phyloP scores from a whole-genome alignment of 2,797 vertebrate genomes.

The Propithecus deckenii region DNA sequence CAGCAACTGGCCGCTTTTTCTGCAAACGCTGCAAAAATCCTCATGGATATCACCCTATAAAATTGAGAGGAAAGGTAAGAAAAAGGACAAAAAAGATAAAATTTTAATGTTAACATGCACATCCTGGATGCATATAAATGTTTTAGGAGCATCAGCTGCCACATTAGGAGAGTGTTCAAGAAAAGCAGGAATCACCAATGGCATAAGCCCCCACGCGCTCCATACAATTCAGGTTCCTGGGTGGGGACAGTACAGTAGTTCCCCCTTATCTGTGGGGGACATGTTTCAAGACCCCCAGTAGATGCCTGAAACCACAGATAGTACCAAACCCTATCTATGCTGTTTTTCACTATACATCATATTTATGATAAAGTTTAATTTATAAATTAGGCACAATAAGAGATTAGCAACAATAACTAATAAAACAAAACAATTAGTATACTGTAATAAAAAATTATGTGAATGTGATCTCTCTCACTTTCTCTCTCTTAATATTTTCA shows the following conservation, averaged over 20 bases:
- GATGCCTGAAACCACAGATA: background rate
- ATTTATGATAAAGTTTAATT: background rate
- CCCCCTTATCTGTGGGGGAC: background rate
- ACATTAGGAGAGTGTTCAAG: background rate
- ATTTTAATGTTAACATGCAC: conserved; percentile 61
- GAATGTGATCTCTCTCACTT: background rate
- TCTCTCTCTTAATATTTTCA: background rate
- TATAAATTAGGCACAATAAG: background rate
- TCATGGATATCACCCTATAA: conserved; percentile 99
- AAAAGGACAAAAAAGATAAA: conserved; percentile 72
- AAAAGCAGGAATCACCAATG: conserved; percentile 4
- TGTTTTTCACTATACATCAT: background rate
- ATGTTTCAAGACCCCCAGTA: background rate
- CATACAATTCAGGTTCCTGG: rapidly evolving
- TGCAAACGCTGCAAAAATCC: conserved; percentile 99
- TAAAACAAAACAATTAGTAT: background rate
- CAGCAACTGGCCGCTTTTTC: conserved; percentile 99
- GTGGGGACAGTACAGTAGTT: background rate
- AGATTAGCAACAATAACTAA: background rate
- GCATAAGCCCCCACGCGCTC: background rate
- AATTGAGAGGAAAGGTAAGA: conserved; percentile 81
- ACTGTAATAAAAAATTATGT: background rate
- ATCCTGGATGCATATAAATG: conserved; percentile 32
- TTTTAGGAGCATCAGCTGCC: conserved; percentile 7
- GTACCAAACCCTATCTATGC: background rate